Percentiles rank a stretch among this genome's conserved stretches.
Conservation (phyloP, 2,888 invertebrate species). For the Leucophora obtusa region DNA sequence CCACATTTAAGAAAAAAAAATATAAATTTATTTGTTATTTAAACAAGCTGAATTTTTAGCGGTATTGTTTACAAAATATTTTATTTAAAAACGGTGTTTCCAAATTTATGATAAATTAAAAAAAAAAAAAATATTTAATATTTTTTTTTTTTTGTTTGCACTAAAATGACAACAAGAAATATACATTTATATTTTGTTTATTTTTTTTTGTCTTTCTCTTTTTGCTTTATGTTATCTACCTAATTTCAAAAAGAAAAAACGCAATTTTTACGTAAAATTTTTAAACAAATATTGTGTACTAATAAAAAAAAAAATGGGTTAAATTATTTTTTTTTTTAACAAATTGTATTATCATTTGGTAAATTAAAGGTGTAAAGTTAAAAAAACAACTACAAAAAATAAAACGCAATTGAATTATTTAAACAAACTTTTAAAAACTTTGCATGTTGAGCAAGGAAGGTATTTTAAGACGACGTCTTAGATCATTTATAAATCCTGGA, state of each 20-base stretch:
- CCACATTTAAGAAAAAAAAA: constrained; percentile 22
- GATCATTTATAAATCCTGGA: too few species aligned
- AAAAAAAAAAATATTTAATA: not conserved
- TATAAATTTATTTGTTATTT: constrained; percentile 11
- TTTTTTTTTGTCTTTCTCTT: not conserved
- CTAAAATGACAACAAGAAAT: not conserved
- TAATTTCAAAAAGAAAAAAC: not conserved
- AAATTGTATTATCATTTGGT: not conserved
- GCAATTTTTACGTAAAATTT: not conserved
- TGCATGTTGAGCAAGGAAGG: too few species aligned
- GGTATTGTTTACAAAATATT: not conserved
- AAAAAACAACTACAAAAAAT: not conserved
- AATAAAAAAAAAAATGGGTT: not conserved
- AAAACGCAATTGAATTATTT: not conserved
- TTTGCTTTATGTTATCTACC: not conserved
- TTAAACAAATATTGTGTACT: not conserved
- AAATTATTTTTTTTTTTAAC: not conserved
- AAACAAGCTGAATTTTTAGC: constrained; percentile 5
- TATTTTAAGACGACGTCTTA: too few species aligned
- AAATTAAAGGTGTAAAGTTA: not conserved
- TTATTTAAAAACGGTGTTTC: not conserved
- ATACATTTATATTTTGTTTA: not conserved
- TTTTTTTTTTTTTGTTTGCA: not conserved
- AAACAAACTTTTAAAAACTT: too few species aligned
- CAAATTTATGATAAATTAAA: not conserved